Base-by-base conservation (phyloP, 2,797 vertebrate species). In the Leucoraja ocellata region DNA sequence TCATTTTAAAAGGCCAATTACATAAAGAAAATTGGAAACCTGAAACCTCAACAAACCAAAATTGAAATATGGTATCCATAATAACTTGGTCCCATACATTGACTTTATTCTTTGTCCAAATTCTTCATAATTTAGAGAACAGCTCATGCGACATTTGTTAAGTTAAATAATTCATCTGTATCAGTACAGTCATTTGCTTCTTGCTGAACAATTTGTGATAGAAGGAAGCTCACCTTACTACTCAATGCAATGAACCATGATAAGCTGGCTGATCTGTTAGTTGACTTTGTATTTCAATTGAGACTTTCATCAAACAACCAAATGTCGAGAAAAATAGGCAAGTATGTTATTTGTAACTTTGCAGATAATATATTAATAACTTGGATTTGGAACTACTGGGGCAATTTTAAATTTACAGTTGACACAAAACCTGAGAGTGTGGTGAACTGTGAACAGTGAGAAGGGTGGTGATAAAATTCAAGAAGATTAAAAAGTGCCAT, bases 1-100 rank as follows among this genome's bases (percentile, higher is more conserved):
- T 84, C 81, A 54, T 58, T 84, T 84, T 84, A 54, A 84, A 25
- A 84, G 81, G 81, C 54, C 54, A 84, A 78, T 78, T 78, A 78
- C 77, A 36, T 78, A 36, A 78, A 78, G 32, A 36, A n/a, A n/a
- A 78, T 36, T 78, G 4, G 77, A 16, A 78, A 78, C 16, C n/a
- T 78, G 77, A 78, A 78, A 78, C 77, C 36, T 78, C 9, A 36
- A 36, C 77, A 78, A 78, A 36, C 32, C n/a, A 78, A 36, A 36
- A 36, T 78, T 78, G 77, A 78, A 78, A n/a, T 78, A 78, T 32
- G n/a, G n/a, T 78, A 32, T 78, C 76, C 76, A 78, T 78, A 78
- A 78, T 36, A 78, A 78, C 77, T 36, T 78, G 32, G 11, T 36
- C 16, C n/a, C 14, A 16, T 78, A 36, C 32, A 78, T 36, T 32